A percentile compares a stretch with the other conserved stretches of the same genome.
Evolutionary conservation across 1,140 invertebrate genomes (phyloP).

Genomic region (Orussus abietinus): DNA sequence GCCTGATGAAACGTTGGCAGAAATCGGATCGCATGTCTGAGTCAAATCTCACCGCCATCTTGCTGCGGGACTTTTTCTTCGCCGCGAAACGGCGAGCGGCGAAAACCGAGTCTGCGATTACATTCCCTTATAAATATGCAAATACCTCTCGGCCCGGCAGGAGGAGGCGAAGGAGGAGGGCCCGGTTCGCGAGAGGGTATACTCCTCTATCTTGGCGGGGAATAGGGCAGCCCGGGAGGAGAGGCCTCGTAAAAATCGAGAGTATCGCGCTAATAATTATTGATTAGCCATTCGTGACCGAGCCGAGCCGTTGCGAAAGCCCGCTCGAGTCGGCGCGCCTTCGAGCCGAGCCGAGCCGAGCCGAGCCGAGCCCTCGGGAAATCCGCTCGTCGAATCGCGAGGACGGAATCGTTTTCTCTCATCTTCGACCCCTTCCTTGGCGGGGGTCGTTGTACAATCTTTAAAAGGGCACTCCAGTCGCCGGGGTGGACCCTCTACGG

Average conservation of each 20-base stretch:
- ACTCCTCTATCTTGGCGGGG: no score
- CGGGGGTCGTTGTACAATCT: no score
- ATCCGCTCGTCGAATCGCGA: no score
- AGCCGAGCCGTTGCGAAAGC: no score
- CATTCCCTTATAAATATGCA: constrained; percentile 55
- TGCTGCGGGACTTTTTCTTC: constrained; percentile 43
- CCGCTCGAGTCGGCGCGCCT: no score
- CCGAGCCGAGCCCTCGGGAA: no score
- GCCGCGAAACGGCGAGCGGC: constrained; percentile 37
- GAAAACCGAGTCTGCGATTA: constrained; percentile 53
- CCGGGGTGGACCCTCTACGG: no score
- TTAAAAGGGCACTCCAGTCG: no score
- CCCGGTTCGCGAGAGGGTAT: constrained; percentile 17
- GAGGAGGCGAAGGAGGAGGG: constrained; percentile 19
- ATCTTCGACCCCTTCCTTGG: no score
- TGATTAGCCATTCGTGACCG: constrained; percentile 50
- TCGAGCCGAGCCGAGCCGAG: no score
- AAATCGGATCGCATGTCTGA: constrained; percentile 54
- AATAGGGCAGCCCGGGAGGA: constrained; percentile 16
- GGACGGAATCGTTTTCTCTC: no score
- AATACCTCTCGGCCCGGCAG: constrained; percentile 40
- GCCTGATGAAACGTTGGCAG: constrained; percentile 43
- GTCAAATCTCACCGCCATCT: constrained; percentile 53
- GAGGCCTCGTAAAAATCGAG: constrained; percentile 42
- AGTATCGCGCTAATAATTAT: constrained; percentile 50